Evolutionary conservation across 2,113 vertebrate genomes (phyloP), one percentile per base, ranked within the genome.

Genomic region (Cyprichromis sp.): DNA sequence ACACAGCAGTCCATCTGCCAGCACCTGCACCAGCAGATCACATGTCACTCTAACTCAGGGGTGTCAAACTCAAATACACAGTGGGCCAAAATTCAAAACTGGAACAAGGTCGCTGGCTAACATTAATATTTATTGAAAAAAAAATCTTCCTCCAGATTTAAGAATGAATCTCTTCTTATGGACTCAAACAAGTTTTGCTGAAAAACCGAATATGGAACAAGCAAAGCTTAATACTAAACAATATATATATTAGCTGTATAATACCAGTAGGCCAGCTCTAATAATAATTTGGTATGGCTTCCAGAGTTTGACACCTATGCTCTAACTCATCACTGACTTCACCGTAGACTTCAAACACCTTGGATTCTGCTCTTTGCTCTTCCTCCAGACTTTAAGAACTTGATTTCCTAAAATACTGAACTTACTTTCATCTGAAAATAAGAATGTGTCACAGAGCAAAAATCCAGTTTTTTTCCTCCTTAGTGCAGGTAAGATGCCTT

Each of bases 361-460:
- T 6, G 66, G n/a, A 71, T 40, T 24, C n/a, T 42, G 7, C n/a
- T 71, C 66, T 71, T 40, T 24, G 13, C 66, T 71, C 36, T 71
- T 71, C 12, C 36, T 24, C 36, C 36, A 42, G n/a, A 71, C 36
- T 71, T 66, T 40, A 40, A 21, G n/a, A 71, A 14, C 12, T 71
- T 42, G 7, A 40, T 71, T 71, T 71, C 36, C 36, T 40, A 71
- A 71, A 42, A 42, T 40, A 24, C 36, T 21, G 11, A 71, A 71
- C n/a, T 71, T 14, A 71, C 12, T 40, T 71, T 42, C n/a, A 71
- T 71, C 63, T 71, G 36, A 42, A 71, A 24, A 71, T 24, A 24
- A 14, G n/a, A 71, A 21, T 16, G n/a, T 40, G 8, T 40, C 66
- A 71, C 66, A 40, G 12, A 24, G 36, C 12, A 36, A 36, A 7